These are phyloP conservation scores for Aix galericulata DNA, from an alignment of 2,113 vertebrate species.

Conservation along the genomic window DNA sequence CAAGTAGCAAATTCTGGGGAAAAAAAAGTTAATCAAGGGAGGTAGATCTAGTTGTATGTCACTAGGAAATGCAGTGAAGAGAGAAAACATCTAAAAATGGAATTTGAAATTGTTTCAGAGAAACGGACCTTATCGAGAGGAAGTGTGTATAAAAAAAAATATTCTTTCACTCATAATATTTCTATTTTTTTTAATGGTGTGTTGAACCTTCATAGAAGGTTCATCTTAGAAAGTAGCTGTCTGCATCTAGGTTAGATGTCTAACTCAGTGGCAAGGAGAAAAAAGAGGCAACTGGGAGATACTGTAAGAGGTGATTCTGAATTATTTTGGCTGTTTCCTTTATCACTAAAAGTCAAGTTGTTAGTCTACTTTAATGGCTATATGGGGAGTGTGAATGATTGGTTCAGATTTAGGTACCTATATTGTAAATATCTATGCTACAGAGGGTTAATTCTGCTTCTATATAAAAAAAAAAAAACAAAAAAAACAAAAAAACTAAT, in stretches of 20 bases:
- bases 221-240: neutral
- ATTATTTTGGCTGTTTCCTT: neutral
- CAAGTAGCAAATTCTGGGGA: conserved; percentile 60
- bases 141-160: conserved; percentile 32
- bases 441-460: neutral
- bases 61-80: conserved; percentile 51
- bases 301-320: neutral
- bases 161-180: neutral
- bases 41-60: conserved; percentile 59
- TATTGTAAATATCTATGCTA: neutral
- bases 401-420: neutral
- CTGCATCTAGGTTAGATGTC: neutral
- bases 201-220: neutral
- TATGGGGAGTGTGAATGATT: neutral
- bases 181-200: neutral
- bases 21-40: conserved; percentile 61
- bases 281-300: neutral
- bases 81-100: conserved; percentile 66
- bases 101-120: conserved; percentile 70
- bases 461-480: neutral
- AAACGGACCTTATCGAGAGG: conserved; percentile 63
- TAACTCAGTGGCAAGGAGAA: neutral
- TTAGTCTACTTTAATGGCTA: neutral
- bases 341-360: neutral
- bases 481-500: neutral